Evolutionary conservation across 1,140 invertebrate genomes (phyloP).

Genomic region (Leptinotarsa texana): DNA sequence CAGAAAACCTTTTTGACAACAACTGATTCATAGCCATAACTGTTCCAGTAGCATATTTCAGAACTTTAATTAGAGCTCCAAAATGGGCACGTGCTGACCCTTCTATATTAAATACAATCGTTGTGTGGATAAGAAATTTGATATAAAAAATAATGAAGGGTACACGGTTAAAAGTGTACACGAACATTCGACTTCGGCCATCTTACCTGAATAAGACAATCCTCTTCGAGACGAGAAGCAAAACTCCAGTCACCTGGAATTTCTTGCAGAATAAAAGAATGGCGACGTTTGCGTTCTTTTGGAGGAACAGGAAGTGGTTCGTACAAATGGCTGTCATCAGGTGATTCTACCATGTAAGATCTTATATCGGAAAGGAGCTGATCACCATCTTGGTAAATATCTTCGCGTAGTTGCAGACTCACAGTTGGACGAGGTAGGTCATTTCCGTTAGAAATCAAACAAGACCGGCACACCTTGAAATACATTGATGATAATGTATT

Average conservation of each 20-base stretch:
- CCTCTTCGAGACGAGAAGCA: slow-evolving; percentile 46
- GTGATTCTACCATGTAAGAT: slow-evolving; percentile 47
- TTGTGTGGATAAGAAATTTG: too few species aligned
- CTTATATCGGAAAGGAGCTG: slow-evolving; percentile 49
- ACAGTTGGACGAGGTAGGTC: slow-evolving; percentile 41
- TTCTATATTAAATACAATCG: too few species aligned
- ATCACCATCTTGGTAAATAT: slow-evolving; percentile 50
- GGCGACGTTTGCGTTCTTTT: slow-evolving; percentile 42
- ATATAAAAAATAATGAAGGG: too few species aligned
- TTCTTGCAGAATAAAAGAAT: slow-evolving; percentile 30
- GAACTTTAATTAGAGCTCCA: too few species aligned
- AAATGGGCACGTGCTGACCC: too few species aligned
- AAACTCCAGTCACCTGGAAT: slow-evolving; percentile 45
- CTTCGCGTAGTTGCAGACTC: slow-evolving; percentile 48
- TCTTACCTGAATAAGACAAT: slow-evolving; percentile 45
- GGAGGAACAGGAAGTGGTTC: slow-evolving; percentile 30
- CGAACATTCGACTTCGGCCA: too few species aligned
- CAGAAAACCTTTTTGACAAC: too few species aligned
- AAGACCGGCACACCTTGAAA: slow-evolving; percentile 31
- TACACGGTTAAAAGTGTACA: too few species aligned
- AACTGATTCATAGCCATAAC: too few species aligned
- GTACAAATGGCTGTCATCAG: slow-evolving; percentile 38
- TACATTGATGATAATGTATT: too few species aligned
- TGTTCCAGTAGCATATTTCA: too few species aligned
- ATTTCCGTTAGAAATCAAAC: slow-evolving; percentile 29